These are phyloP conservation scores for Drosophila ambigua DNA, from an alignment of 1,140 invertebrate genomes.

Conservation along the genomic window DNA sequence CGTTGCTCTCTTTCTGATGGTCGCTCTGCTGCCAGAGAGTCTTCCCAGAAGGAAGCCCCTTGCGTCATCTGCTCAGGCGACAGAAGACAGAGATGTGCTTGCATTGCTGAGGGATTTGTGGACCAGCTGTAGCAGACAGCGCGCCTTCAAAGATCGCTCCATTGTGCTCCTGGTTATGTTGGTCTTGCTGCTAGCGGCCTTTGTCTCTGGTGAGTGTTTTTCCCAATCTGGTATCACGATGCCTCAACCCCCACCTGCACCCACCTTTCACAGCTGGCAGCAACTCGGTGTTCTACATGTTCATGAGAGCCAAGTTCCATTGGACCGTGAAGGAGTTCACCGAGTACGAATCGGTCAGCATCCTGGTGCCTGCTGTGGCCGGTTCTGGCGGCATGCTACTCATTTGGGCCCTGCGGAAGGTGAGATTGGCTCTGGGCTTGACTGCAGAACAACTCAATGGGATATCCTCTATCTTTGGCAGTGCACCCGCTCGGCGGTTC, in stretches of 20 bases:
- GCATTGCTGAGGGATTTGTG: conserved; percentile 86
- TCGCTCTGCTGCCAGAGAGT: conserved; percentile 68
- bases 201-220: conserved; percentile 69
- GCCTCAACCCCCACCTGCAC: neutral
- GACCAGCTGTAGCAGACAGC: conserved; percentile 85
- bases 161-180: conserved; percentile 86
- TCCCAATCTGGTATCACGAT: neutral
- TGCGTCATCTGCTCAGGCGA: neutral
- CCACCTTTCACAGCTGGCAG: conserved; percentile 71
- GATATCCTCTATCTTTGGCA: neutral
- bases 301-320: conserved; percentile 86
- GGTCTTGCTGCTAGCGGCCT: conserved; percentile 85
- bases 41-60: conserved; percentile 5
- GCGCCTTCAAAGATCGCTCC: conserved; percentile 85
- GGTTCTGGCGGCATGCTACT: conserved; percentile 83
- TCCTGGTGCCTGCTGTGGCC: conserved; percentile 83
- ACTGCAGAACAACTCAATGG: neutral
- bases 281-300: conserved; percentile 86
- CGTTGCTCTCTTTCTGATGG: conserved; percentile 49
- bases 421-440: neutral
- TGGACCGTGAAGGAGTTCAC: conserved; percentile 88
- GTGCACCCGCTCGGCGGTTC: conserved; percentile 58
- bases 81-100: conserved; percentile 49
- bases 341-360: conserved; percentile 84
- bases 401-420: conserved; percentile 85